phyloP scores from a whole-genome alignment of 2,113 vertebrate species.

The Pyxicephalus adspersus region DNA sequence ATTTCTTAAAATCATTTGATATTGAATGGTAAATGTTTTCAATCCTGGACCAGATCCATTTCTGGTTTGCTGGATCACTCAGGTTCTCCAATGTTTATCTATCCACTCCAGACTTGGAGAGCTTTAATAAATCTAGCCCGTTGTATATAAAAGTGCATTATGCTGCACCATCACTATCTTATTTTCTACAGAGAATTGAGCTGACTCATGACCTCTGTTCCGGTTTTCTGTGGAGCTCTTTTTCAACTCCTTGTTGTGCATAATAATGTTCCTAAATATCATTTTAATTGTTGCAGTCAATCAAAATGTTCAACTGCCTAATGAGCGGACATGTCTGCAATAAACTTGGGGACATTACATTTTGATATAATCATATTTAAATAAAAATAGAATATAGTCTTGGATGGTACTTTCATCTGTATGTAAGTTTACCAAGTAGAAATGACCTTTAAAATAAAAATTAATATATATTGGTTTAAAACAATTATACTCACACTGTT shows the following conservation, averaged over 20 bases:
- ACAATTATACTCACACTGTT: too few species aligned
- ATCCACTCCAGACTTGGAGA: too few species aligned
- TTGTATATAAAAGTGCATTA: neutral
- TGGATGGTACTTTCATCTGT: neutral
- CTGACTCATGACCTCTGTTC: constrained; percentile 2
- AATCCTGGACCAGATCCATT: too few species aligned
- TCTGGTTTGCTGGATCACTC: too few species aligned
- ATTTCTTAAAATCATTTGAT: too few species aligned
- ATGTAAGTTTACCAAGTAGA: too few species aligned
- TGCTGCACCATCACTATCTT: neutral
- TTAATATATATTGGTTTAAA: too few species aligned
- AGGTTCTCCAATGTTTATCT: too few species aligned
- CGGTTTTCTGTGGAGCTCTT: constrained; percentile 16
- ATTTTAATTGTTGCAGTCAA: constrained; percentile 45
- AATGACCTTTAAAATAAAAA: too few species aligned
- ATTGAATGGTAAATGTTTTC: too few species aligned
- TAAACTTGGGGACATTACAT: constrained; percentile 32
- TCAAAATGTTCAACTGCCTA: constrained; percentile 26
- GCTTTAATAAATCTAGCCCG: too few species aligned
- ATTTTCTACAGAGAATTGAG: constrained; percentile 18
- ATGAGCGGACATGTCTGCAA: constrained; percentile 22
- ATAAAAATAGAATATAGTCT: constrained; percentile 1
- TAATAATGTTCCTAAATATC: constrained; percentile 38
- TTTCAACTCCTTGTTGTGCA: constrained; percentile 10
- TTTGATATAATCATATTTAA: constrained; percentile 26